Evolutionary conservation across 2,888 invertebrate genomes (phyloP), one percentile per base, ranked within the genome.

Genomic region (Phlogophora meticulosa): DNA sequence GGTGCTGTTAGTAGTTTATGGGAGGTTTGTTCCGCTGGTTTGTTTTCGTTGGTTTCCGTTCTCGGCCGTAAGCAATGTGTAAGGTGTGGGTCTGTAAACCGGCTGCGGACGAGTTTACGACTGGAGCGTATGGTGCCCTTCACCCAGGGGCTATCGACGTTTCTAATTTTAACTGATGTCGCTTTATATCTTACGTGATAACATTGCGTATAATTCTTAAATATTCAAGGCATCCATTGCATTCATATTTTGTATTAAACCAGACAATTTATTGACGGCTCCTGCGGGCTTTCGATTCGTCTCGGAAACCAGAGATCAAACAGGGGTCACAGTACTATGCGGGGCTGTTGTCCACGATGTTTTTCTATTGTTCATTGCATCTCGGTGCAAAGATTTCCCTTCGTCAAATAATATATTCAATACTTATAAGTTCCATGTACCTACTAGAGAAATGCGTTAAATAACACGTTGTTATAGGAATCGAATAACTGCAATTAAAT

Each of bases 91-190:
- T 43, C 55, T 62, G 36, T 22, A 42, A 48, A 49, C 62, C 45
- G 51, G 59, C 45, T 49, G 17, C 11, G 15, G 22, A 32, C 34
- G 51, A 42, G 62, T 24, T 43, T 15, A 45, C 22, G 22, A 20
- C 4, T 17, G 17, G 22, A 7, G 38, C 53, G 15, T 40, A n/a
- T 20, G 64, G 22, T 57, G 73, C 65, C 58, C 53, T 73, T 65
- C 49, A 42, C 58, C 43, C 34, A n/a, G 53, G 49, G 22, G 22
- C 40, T 59, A 34, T 53, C 48, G 42, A 40, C 22, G 38, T 10
- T 55, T 28, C 34, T 59, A 49, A 55, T 73, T 58, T 58, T 34
- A 66, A 55, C 52, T 46, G n/a, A 40, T 20, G 36, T 46, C 4
- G 17, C 40, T 43, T 63, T 51, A 51, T 13, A 28, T 72, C 20